Evolutionary conservation across 2,888 invertebrate species (phyloP), one percentile per base, ranked within the genome.

Genomic region (Galerucella pusilla): DNA sequence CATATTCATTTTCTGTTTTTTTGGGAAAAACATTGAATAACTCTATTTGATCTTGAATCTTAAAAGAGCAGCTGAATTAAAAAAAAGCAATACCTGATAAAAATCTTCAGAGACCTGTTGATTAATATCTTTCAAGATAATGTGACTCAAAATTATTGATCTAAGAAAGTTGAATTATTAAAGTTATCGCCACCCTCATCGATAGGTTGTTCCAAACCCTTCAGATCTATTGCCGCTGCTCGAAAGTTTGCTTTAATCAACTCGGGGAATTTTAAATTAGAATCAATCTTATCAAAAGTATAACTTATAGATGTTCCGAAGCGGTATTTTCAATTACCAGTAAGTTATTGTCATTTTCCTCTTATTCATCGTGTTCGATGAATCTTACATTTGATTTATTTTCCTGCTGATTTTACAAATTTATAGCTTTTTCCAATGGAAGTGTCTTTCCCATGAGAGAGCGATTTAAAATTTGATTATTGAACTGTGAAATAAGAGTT

Each of bases 261-360:
- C 64, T 75, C 49, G 59, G 71, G 20, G 68, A 75, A 75, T 75
- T 75, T 75, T 75, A 75, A 67, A 71, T 71, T 71, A 63, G 52
- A 74, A 67, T 71, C 67, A 68, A 71, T 66, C 54, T 66, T 66
- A 71, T 71, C 60, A 35, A 61, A 69, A 65, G 35, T 59, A 66
- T 72, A 59, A 66, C 65, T 74, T 74, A 70, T 70, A 60, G 61
- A 60, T 75, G 65, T 63, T 68, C 25, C 71, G 52, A 45, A 54
- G 12, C 65, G 64, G 46, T 46, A 52, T 67, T 71, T 75, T 71
- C 75, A 67, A 75, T 75, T 75, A 71, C 61, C 28, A 57, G 57
- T 63, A 75, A 75, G 67, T 75, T 75, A 75, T 71, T 71, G 72
- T 73, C 65, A 49, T 67, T 28, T 73, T 20, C 61, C 28, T 52